Evolutionary conservation across 2,797 vertebrate species (phyloP).

Genomic region (Tragopan temminckii): DNA sequence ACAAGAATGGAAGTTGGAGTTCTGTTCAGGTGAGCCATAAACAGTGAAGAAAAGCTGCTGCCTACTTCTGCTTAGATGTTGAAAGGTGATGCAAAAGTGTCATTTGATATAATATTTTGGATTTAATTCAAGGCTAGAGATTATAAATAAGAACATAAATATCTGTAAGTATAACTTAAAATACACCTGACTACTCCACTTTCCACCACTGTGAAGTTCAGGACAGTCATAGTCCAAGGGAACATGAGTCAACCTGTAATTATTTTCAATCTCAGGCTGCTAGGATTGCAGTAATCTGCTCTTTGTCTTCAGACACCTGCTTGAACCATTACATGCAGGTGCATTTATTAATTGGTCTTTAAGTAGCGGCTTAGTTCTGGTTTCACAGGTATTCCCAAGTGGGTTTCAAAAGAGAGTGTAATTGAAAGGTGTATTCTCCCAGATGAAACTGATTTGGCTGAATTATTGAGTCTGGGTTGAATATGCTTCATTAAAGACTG

Average conservation of each 20-base stretch:
- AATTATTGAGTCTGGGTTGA: background rate
- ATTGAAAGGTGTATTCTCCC: background rate
- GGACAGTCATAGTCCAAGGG: background rate
- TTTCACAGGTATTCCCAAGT: background rate
- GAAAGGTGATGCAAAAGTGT: background rate
- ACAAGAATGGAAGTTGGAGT: background rate
- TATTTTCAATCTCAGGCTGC: background rate
- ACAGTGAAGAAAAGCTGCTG: background rate
- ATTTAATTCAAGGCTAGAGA: background rate
- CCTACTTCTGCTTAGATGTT: background rate
- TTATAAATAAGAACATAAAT: background rate
- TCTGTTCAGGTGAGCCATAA: background rate
- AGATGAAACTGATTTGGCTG: background rate
- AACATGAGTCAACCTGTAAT: background rate
- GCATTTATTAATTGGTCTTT: background rate
- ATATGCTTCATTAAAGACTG: background rate
- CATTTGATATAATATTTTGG: background rate
- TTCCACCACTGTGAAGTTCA: background rate
- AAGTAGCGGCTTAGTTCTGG: background rate
- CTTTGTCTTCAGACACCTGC: background rate
- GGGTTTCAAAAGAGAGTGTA: rapidly evolving
- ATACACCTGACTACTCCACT: background rate
- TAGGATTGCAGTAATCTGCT: background rate
- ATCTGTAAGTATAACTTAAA: background rate
- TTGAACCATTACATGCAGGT: background rate